Evolutionary conservation across 1,140 invertebrate species (phyloP).

Genomic region (Psix sp.): DNA sequence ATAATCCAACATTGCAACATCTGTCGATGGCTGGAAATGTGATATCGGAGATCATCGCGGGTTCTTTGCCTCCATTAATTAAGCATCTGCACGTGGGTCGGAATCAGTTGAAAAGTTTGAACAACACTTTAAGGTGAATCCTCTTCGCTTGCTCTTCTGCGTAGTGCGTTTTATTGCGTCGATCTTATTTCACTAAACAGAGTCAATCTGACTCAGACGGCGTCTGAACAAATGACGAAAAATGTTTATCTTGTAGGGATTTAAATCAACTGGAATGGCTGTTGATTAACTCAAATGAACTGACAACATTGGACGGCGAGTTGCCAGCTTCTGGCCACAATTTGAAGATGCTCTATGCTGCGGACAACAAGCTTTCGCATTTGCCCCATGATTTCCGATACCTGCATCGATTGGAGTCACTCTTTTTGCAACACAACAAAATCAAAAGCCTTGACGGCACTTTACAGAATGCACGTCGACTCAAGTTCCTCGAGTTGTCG

Average conservation of each 20-base stretch:
- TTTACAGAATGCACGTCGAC: constrained; percentile 81
- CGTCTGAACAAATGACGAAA: too few relatives aligned
- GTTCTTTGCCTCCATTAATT: constrained; percentile 81
- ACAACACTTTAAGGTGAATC: constrained; percentile 81
- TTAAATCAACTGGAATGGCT: constrained; percentile 85
- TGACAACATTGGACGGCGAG: constrained; percentile 85
- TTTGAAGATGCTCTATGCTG: constrained; percentile 83
- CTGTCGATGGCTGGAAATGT: constrained; percentile 84
- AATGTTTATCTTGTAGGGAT: constrained; percentile 73
- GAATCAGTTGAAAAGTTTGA: constrained; percentile 84
- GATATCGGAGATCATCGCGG: constrained; percentile 82
- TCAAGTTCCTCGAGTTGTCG: constrained; percentile 82
- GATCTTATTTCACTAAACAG: too few relatives aligned
- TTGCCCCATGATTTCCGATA: constrained; percentile 83
- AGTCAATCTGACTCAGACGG: too few relatives aligned
- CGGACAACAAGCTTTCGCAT: constrained; percentile 82
- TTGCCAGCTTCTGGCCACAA: constrained; percentile 82
- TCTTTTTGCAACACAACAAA: constrained; percentile 84
- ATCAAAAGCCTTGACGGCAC: constrained; percentile 83
- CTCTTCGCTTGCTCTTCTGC: not conserved
- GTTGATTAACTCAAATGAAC: constrained; percentile 85
- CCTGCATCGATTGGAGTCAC: constrained; percentile 81
- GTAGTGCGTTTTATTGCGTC: too few relatives aligned
- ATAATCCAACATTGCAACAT: constrained; percentile 82
- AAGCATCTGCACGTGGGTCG: constrained; percentile 83